Percentiles rank a stretch among this genome's conserved stretches.
These are phyloP conservation scores for Anguilla obscura DNA, from an alignment of 2,797 vertebrate genomes.

Conservation along the genomic window DNA sequence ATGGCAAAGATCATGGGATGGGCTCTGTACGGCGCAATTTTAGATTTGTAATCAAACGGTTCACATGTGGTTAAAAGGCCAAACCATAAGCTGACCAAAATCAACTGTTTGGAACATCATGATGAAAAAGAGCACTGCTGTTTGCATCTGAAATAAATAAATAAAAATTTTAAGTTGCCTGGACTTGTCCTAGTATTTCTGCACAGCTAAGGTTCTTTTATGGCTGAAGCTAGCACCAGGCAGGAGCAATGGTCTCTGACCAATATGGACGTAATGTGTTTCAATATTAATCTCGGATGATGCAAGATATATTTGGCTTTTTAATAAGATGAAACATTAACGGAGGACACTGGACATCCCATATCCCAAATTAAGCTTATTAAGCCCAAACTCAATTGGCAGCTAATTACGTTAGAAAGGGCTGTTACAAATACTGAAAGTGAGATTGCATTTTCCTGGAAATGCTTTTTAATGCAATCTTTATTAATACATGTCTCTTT, in stretches of 20 bases:
- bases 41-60: too few species aligned
- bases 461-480: constrained; percentile 6
- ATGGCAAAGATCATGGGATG: too few species aligned
- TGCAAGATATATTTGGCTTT: not conserved
- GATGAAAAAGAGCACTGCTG: not conserved
- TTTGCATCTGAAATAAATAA: not conserved
- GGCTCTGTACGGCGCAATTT: too few species aligned
- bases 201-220: not conserved
- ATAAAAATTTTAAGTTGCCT: not conserved
- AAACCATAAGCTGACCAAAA: too few species aligned
- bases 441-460: not conserved
- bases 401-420: not conserved
- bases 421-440: not conserved
- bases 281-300: not conserved
- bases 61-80: too few species aligned
- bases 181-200: not conserved
- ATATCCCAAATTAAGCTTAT: not conserved
- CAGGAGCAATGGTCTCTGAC: not conserved
- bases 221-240: not conserved
- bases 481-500: not conserved
- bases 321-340: not conserved
- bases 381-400: constrained; percentile 1
- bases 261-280: not conserved
- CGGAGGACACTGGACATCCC: not conserved
- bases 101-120: too few species aligned